Percentiles rank a stretch among this genome's conserved stretches.
phyloP scores from a whole-genome alignment of 2,888 invertebrate species.

The Eugnorisma glareosa region DNA sequence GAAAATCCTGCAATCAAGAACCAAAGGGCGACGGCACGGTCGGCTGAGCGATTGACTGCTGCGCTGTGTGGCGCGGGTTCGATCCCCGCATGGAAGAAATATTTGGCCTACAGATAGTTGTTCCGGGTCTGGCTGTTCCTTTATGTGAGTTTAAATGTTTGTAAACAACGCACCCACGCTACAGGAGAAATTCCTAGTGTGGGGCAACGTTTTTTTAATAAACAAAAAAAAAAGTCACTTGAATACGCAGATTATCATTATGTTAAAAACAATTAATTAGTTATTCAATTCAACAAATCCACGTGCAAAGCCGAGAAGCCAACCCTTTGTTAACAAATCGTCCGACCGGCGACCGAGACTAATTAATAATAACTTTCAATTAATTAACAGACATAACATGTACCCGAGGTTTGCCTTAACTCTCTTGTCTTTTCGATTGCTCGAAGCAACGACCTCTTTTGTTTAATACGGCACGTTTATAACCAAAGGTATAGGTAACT shows the following conservation, averaged over 20 bases:
- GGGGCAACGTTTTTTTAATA: no score
- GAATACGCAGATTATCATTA: not conserved
- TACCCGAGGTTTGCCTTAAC: not conserved
- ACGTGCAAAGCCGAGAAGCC: not conserved
- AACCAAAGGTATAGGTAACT: slow-evolving; percentile 10
- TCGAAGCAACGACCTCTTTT: slow-evolving; percentile 24
- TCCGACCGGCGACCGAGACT: not conserved
- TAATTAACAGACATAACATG: slow-evolving; percentile 17
- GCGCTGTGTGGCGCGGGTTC: no score
- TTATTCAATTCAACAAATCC: not conserved
- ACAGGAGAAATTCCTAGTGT: no score
- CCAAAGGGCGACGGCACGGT: no score
- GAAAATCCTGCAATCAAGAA: not conserved
- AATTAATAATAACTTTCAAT: slow-evolving; percentile 21
- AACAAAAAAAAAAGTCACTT: no score
- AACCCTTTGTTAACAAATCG: not conserved
- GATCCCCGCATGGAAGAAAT: no score
- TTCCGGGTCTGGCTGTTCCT: no score
- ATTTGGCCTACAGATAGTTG: no score
- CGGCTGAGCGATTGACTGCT: no score
- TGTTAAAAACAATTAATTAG: not conserved
- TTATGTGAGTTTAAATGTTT: no score
- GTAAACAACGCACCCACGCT: no score
- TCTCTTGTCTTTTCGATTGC: slow-evolving; percentile 18
- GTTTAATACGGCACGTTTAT: slow-evolving; percentile 31